phyloP scores from a whole-genome alignment of 2,797 vertebrate species.

The Antennarius maculatus region DNA sequence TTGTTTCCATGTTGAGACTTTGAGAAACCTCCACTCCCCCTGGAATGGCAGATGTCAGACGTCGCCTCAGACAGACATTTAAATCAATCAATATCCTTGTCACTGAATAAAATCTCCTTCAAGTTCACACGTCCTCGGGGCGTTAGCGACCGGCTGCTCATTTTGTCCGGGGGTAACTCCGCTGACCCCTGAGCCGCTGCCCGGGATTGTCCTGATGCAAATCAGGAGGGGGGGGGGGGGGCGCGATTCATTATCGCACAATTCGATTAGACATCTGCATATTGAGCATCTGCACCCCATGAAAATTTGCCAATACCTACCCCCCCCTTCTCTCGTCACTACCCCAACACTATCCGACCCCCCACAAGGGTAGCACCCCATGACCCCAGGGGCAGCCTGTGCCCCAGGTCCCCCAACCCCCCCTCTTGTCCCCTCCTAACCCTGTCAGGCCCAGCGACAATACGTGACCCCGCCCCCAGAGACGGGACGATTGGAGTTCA shows the following conservation, averaged over 20 bases:
- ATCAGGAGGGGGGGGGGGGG: slow-evolving; percentile 67
- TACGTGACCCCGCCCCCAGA: slow-evolving; percentile 75
- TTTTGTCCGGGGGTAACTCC: slow-evolving; percentile 69
- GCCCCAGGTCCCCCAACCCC: slow-evolving; percentile 56
- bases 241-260: slow-evolving; percentile 77
- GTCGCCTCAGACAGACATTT: slow-evolving; percentile 45
- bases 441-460: slow-evolving; percentile 73
- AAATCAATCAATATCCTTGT: slow-evolving; percentile 77
- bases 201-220: slow-evolving; percentile 81
- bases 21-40: slow-evolving; percentile 29
- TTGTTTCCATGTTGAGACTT: slow-evolving; percentile 20
- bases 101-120: slow-evolving; percentile 76
- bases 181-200: slow-evolving; percentile 77
- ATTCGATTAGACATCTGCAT: slow-evolving; percentile 86
- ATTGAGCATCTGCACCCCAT: slow-evolving; percentile 84
- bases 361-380: slow-evolving; percentile 64
- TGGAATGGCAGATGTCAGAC: slow-evolving; percentile 70
- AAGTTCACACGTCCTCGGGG: slow-evolving; percentile 82
- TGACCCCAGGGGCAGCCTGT: slow-evolving; percentile 67
- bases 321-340: slow-evolving; percentile 37
- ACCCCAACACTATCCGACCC: slow-evolving; percentile 38
- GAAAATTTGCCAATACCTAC: slow-evolving; percentile 76
- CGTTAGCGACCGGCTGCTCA: slow-evolving; percentile 79
- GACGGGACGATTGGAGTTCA: slow-evolving; percentile 79
- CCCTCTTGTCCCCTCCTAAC: slow-evolving; percentile 67